phyloP scores from a whole-genome alignment of 2,888 invertebrate genomes.

The Automeris io region DNA sequence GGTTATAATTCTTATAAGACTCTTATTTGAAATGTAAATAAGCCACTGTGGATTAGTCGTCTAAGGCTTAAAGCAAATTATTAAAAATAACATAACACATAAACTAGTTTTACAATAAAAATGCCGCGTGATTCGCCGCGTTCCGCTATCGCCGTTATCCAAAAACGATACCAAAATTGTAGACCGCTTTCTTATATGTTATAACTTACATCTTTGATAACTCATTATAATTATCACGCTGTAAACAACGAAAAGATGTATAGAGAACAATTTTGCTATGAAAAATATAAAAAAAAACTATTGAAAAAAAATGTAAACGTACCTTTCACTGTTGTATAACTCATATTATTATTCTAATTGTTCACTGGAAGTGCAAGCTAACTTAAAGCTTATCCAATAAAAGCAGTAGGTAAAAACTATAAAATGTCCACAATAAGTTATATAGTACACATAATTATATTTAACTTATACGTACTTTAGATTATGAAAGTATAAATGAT shows the following conservation, averaged over 20 bases:
- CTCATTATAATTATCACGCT: constrained; percentile 8
- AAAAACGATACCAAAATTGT: constrained; percentile 2
- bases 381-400: constrained; percentile 1
- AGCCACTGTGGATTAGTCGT: constrained; percentile 5
- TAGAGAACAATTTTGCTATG: no score
- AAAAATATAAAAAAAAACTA: no score
- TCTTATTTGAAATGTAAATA: constrained; percentile 10
- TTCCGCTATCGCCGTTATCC: neutral
- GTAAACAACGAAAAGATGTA: constrained; percentile 9
- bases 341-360: constrained; percentile 21
- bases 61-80: constrained; percentile 4
- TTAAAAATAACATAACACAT: constrained; percentile 3
- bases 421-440: no score
- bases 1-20: constrained; percentile 3
- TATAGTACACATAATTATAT: no score
- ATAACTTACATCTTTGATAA: constrained; percentile 3
- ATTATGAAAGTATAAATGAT: no score
- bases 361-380: constrained; percentile 8
- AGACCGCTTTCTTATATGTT: constrained; percentile 1
- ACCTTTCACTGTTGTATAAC: constrained; percentile 27
- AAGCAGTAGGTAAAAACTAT: constrained; percentile 8
- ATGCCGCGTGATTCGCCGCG: constrained; percentile 2
- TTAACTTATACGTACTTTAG: no score
- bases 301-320: constrained; percentile 20
- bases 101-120: constrained; percentile 4